These are phyloP conservation scores for Chloropsis hardwickii DNA, from an alignment of 2,113 vertebrate species.

Conservation along the genomic window DNA sequence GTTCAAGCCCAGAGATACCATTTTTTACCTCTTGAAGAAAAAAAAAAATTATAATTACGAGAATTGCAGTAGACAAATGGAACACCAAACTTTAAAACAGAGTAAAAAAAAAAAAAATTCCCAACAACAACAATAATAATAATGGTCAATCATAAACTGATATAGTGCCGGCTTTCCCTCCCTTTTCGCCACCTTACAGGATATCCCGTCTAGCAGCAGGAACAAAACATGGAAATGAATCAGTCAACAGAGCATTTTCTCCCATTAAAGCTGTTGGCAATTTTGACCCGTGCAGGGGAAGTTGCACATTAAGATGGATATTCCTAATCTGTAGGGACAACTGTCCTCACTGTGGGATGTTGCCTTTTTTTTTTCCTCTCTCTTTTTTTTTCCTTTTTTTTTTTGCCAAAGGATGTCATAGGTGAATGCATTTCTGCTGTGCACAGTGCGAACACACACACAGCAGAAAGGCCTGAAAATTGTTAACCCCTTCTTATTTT, in stretches of 20 bases:
- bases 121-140: conserved; percentile 61
- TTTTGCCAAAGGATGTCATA: conserved; percentile 62
- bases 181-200: conserved; percentile 77
- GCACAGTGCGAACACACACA: conserved; percentile 41
- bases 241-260: conserved; percentile 80
- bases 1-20: background rate
- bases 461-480: conserved; percentile 1
- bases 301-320: conserved; percentile 75
- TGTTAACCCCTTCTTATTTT: conserved; percentile 56
- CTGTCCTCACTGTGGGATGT: conserved; percentile 49
- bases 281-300: conserved; percentile 75
- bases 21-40: conserved; percentile 6
- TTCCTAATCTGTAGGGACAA: conserved; percentile 68
- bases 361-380: conserved; percentile 7
- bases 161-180: conserved; percentile 68
- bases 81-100: conserved; percentile 49
- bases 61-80: conserved; percentile 36
- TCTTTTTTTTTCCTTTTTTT: rapidly evolving
- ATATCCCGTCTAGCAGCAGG: conserved; percentile 81
- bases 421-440: conserved; percentile 58
- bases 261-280: conserved; percentile 75
- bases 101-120: conserved; percentile 52
- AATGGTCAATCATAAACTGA: conserved; percentile 72
- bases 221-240: conserved; percentile 87
- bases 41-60: background rate